These are phyloP conservation scores for Drosophila subsilvestris DNA, from an alignment of 2,888 invertebrate species.

Conservation along the genomic window DNA sequence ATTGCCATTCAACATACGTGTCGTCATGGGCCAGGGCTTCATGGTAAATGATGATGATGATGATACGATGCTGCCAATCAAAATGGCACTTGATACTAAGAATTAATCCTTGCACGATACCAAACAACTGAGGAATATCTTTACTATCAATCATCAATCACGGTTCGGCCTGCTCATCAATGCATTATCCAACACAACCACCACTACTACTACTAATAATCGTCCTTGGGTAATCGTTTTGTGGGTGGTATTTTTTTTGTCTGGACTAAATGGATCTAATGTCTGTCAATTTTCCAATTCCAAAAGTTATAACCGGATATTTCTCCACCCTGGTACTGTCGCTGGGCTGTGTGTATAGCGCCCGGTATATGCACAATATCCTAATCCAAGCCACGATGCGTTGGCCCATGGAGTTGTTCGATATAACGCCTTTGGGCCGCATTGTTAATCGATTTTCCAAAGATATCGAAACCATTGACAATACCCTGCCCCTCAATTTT, in stretches of 20 bases:
- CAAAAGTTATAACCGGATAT: constrained; percentile 81
- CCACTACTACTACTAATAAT: background rate
- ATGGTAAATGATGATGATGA: constrained; percentile 81
- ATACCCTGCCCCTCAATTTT: constrained; percentile 84
- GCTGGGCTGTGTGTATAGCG: constrained; percentile 85
- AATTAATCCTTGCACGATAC: constrained; percentile 17
- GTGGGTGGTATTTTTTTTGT: background rate
- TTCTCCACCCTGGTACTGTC: constrained; percentile 82
- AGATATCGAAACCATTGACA: constrained; percentile 87
- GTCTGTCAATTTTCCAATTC: background rate
- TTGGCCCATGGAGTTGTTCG: constrained; percentile 90
- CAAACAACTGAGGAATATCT: background rate
- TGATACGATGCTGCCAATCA: background rate
- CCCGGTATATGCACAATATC: constrained; percentile 86
- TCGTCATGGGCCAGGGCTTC: constrained; percentile 83
- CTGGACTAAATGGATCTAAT: constrained; percentile 4
- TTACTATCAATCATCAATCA: constrained; percentile 17
- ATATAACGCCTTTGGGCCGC: constrained; percentile 90
- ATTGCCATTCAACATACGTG: constrained; percentile 84
- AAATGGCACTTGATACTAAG: constrained; percentile 1
- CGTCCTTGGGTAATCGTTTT: constrained; percentile 15
- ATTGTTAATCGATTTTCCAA: constrained; percentile 88
- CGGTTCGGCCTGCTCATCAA: constrained; percentile 13
- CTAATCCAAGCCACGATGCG: constrained; percentile 87
- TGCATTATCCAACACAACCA: background rate